A percentile compares a stretch with the other conserved stretches of the same genome.
Evolutionary conservation across 2,888 invertebrate species (phyloP).

Genomic region (Conus canariensis): DNA sequence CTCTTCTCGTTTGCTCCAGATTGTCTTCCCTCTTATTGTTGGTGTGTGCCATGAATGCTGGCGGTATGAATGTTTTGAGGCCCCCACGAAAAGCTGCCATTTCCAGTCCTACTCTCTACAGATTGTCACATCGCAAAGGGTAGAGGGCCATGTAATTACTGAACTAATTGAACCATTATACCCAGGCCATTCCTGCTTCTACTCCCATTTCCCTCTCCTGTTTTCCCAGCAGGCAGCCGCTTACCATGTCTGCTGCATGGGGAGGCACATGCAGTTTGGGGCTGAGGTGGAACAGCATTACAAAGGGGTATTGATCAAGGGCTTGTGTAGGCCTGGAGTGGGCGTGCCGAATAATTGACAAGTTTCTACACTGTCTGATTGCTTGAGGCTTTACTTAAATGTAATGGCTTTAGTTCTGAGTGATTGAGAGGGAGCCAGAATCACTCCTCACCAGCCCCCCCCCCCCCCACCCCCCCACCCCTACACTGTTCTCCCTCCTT

Average conservation of each 20-base stretch:
- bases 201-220: not conserved
- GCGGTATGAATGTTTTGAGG: too few species aligned
- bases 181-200: not conserved
- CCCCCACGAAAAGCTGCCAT: not conserved
- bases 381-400: not conserved
- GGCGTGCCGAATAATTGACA: constrained; percentile 24
- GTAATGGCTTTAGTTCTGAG: not conserved
- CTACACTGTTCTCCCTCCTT: too few species aligned
- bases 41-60: too few species aligned
- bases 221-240: not conserved
- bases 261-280: not conserved
- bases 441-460: not conserved
- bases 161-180: constrained; percentile 27
- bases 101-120: not conserved
- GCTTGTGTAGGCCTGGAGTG: not conserved
- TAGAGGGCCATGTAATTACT: constrained; percentile 16
- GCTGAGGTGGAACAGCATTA: too few species aligned
- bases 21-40: not conserved
- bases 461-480: not conserved
- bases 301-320: constrained; percentile 5
- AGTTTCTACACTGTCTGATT: not conserved
- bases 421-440: too few species aligned
- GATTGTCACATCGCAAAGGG: constrained; percentile 6
- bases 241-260: not conserved
- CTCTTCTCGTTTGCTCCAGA: not conserved